These are phyloP conservation scores for Babylonia areolata DNA, from an alignment of 1,140 invertebrate genomes.

Conservation along the genomic window DNA sequence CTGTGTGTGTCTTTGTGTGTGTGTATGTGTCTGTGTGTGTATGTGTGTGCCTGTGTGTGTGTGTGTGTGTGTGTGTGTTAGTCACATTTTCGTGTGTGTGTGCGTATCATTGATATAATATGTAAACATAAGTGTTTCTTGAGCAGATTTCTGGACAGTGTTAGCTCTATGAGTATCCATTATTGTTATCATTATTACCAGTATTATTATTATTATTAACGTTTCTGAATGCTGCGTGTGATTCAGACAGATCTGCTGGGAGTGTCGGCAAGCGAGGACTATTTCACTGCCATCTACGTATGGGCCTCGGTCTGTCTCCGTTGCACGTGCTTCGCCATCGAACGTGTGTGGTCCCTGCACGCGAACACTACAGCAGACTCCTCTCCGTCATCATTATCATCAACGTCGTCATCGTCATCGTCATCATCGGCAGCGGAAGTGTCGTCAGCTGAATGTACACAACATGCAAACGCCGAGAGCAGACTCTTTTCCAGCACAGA, in stretches of 20 bases:
- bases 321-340: conserved; percentile 15
- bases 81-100: neutral
- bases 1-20: neutral
- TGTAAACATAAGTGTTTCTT: too few relatives aligned
- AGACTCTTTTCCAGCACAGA: neutral
- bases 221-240: too few relatives aligned
- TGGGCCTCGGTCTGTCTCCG: conserved; percentile 13
- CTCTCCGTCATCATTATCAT: neutral
- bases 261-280: neutral
- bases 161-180: too few relatives aligned
- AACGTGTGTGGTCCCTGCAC: conserved; percentile 7
- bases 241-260: neutral
- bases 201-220: neutral
- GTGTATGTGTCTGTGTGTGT: neutral
- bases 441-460: neutral
- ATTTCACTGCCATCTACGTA: neutral
- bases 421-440: neutral
- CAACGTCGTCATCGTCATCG: neutral
- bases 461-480: too few relatives aligned
- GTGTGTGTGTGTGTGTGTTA: conserved; percentile 4
- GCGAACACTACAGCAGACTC: neutral
- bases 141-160: too few relatives aligned
- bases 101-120: neutral
- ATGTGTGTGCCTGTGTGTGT: neutral
- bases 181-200: too few relatives aligned